A percentile compares a stretch with the other conserved stretches of the same genome.
phyloP scores from a whole-genome alignment of 2,888 invertebrate genomes.

The Parasteatoda lunata region DNA sequence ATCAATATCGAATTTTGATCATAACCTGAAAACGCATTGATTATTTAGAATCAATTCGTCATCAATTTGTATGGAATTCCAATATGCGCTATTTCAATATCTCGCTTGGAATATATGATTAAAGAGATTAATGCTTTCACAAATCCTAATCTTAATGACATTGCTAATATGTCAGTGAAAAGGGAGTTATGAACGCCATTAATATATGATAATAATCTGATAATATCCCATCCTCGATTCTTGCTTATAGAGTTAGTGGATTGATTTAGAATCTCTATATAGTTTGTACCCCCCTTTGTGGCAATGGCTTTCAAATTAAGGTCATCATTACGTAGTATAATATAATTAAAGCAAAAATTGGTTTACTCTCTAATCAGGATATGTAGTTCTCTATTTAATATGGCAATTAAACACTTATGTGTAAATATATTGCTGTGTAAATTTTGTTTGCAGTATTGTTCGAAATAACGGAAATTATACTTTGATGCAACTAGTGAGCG shows the following conservation, averaged over 20 bases:
- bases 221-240: slow-evolving; percentile 30
- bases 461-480: no score
- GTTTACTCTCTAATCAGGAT: no score
- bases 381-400: no score
- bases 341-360: no score
- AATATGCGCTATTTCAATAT: neutral
- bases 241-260: slow-evolving; percentile 24
- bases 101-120: slow-evolving; percentile 6
- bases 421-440: no score
- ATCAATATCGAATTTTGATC: neutral
- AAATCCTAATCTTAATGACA: slow-evolving; percentile 38
- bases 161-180: slow-evolving; percentile 37
- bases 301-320: no score
- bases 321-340: no score
- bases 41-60: neutral
- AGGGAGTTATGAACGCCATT: slow-evolving; percentile 22
- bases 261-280: neutral
- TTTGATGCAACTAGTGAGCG: no score
- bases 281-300: no score
- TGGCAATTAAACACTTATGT: no score
- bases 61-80: neutral
- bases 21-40: neutral
- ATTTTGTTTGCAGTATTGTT: no score
- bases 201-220: slow-evolving; percentile 52
- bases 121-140: slow-evolving; percentile 43